These are phyloP conservation scores for Microctenopoma stevenorrisi DNA, from an alignment of 2,797 vertebrate genomes.

Conservation along the genomic window DNA sequence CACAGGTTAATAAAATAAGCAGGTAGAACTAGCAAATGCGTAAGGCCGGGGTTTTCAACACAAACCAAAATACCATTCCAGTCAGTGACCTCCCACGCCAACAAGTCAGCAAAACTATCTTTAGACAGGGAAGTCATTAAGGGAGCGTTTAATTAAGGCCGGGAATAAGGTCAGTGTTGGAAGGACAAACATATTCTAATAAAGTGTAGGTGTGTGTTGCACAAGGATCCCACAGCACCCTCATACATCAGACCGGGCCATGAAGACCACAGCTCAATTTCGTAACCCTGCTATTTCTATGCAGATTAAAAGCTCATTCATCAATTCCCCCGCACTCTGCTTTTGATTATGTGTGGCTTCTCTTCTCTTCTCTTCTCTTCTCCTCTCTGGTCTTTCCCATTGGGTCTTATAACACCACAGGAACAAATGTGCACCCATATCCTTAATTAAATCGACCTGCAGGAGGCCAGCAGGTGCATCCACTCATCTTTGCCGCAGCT, in stretches of 20 bases:
- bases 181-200: constrained; percentile 87
- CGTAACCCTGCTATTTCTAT: constrained; percentile 73
- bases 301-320: constrained; percentile 81
- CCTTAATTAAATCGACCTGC: constrained; percentile 78
- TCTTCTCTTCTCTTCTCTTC: neutral
- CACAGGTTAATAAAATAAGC: constrained; percentile 81
- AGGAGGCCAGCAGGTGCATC: constrained; percentile 67
- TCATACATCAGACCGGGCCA: constrained; percentile 69
- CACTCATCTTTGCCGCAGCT: constrained; percentile 66
- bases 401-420: constrained; percentile 40
- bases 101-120: constrained; percentile 72
- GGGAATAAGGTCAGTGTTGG: constrained; percentile 82
- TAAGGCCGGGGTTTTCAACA: constrained; percentile 25
- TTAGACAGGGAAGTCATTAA: constrained; percentile 82
- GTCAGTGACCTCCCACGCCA: constrained; percentile 51
- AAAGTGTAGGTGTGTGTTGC: constrained; percentile 70
- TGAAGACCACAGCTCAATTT: constrained; percentile 73
- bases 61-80: constrained; percentile 25
- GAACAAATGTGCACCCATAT: constrained; percentile 60
- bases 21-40: constrained; percentile 60
- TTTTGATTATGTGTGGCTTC: constrained; percentile 65
- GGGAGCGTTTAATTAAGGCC: constrained; percentile 84
- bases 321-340: constrained; percentile 68
- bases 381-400: constrained; percentile 19
- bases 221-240: constrained; percentile 56